These are phyloP conservation scores for Drosophila rhopaloa DNA, from an alignment of 1,140 invertebrate species.

Conservation along the genomic window DNA sequence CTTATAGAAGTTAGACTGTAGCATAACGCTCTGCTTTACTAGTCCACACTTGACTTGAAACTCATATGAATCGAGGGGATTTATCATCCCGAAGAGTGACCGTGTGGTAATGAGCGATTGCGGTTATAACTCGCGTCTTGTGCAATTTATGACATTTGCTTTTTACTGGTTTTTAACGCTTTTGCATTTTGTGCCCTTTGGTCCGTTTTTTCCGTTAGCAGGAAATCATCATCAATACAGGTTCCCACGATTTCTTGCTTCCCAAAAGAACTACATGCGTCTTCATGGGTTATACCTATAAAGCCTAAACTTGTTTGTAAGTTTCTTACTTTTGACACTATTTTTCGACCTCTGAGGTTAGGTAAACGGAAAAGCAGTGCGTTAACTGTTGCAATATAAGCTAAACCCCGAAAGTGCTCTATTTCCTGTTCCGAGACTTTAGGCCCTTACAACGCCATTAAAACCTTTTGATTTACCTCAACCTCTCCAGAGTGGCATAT, in stretches of 20 bases:
- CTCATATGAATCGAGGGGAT: constrained; percentile 43
- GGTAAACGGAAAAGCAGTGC: constrained; percentile 16
- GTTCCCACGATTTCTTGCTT: constrained; percentile 30
- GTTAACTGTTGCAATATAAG: constrained; percentile 25
- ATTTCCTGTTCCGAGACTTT: constrained; percentile 59
- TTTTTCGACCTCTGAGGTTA: constrained; percentile 16
- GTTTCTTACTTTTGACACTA: constrained; percentile 8
- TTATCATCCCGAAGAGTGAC: constrained; percentile 45
- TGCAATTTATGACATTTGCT: constrained; percentile 62
- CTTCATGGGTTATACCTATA: neutral
- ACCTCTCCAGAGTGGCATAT: neutral
- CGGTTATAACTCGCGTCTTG: constrained; percentile 38
- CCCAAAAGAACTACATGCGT: constrained; percentile 11
- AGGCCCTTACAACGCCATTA: constrained; percentile 26
- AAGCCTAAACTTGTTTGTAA: constrained; percentile 5
- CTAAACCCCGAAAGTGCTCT: constrained; percentile 13
- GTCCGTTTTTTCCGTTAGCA: constrained; percentile 11
- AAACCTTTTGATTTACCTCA: constrained; percentile 21
- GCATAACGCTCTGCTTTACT: constrained; percentile 29
- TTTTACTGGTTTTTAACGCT: constrained; percentile 37
- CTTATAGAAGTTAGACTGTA: constrained; percentile 7
- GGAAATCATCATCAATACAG: constrained; percentile 38
- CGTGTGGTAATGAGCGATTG: constrained; percentile 59
- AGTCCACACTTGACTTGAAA: constrained; percentile 54
- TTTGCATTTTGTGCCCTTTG: constrained; percentile 21